phyloP scores from a whole-genome alignment of 23 tunicate species.

The Botrylloides violaceus region DNA sequence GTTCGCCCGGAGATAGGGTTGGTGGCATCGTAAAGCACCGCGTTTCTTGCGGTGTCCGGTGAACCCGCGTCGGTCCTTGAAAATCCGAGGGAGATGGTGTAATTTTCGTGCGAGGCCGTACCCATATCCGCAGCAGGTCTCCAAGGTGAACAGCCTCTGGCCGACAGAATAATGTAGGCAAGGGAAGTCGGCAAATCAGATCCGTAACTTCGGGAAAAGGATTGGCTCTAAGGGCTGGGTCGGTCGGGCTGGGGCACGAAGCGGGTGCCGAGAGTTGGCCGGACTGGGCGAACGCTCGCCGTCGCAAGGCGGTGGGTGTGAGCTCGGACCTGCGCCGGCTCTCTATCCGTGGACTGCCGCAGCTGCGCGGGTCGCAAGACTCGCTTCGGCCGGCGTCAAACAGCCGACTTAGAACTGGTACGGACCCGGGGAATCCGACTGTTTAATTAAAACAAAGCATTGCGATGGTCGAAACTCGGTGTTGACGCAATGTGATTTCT shows the following conservation, averaged over 20 bases:
- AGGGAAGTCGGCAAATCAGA: constrained; percentile 51
- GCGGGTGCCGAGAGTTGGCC: constrained; percentile 20
- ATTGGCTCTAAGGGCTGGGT: too few species aligned
- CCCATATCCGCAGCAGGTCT: constrained; percentile 84
- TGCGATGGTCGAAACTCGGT: too few species aligned
- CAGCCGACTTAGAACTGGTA: too few species aligned
- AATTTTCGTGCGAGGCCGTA: constrained; percentile 34
- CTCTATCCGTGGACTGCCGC: constrained; percentile 36
- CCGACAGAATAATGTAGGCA: too few species aligned
- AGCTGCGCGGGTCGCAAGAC: constrained; percentile 18
- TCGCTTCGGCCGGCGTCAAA: too few species aligned
- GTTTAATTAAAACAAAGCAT: too few species aligned
- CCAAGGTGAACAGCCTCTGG: constrained; percentile 62
- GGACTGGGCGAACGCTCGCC: constrained; percentile 37
- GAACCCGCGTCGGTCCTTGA: constrained; percentile 47
- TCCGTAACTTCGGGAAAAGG: constrained; percentile 34
- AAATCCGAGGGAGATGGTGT: constrained; percentile 29
- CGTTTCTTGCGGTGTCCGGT: constrained; percentile 50
- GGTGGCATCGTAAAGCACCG: constrained; percentile 21
- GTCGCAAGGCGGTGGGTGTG: constrained; percentile 17
- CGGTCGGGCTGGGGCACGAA: constrained; percentile 43
- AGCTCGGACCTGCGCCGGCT: too few species aligned
- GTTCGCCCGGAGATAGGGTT: constrained; percentile 45
- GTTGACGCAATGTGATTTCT: too few species aligned
- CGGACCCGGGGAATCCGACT: too few species aligned